A percentile compares a stretch with the other conserved stretches of the same genome.
phyloP scores from a whole-genome alignment of 2,113 vertebrate species.

The Elachura formosa region DNA sequence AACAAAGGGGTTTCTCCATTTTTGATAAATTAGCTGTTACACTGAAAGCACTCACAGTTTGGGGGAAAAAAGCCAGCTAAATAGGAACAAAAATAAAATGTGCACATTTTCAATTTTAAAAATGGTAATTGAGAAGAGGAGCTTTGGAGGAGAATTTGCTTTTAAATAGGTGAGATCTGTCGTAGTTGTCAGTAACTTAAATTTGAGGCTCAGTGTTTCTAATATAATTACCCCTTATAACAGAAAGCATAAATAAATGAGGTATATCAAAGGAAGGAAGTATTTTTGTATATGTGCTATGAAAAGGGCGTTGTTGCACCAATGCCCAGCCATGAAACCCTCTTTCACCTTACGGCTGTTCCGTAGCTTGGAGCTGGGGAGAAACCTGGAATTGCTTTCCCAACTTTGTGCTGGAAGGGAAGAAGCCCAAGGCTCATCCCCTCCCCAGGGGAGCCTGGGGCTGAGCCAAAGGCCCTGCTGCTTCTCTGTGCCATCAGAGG shows the following conservation, averaged over 20 bases:
- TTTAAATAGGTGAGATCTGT: background rate
- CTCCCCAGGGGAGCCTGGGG: background rate
- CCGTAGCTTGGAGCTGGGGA: background rate
- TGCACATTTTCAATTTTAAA: background rate
- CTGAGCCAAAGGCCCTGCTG: background rate
- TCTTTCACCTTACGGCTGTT: background rate
- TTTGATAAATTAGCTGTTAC: conserved; percentile 19
- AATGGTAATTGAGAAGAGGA: background rate
- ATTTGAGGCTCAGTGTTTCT: background rate
- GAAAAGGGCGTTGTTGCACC: background rate
- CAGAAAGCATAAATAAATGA: background rate
- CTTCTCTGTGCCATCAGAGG: background rate
- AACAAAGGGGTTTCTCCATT: conserved; percentile 3
- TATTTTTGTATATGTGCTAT: background rate
- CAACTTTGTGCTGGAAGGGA: rapidly evolving
- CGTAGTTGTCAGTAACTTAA: background rate
- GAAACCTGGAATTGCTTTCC: background rate
- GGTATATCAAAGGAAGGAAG: background rate
- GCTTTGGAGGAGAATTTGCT: background rate
- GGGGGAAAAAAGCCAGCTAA: background rate
- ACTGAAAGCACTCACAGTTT: background rate
- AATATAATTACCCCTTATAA: background rate
- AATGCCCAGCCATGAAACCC: background rate
- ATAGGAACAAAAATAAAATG: background rate
- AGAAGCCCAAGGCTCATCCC: background rate